Base-by-base conservation (phyloP, 2,797 vertebrate species). In the Bradypodion ventrale region DNA sequence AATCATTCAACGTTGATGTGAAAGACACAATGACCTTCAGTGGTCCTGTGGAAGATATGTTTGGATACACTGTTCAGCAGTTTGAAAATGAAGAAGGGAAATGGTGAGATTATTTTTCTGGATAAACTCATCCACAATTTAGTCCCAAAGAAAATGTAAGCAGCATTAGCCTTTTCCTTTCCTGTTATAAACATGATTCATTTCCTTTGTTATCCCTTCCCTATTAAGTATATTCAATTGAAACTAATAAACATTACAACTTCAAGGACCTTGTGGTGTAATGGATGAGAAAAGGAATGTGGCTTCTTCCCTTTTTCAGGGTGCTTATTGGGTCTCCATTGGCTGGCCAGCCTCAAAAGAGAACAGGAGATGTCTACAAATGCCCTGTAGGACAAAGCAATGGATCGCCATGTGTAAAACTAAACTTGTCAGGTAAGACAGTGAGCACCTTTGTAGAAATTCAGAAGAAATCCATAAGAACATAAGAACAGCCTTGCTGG, bases 1-100 rank as follows among this genome's bases (percentile, higher is more conserved):
- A 84, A 56, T 94, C 96, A 89, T 99, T 99, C 89, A 99, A 99
- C 10, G 97, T 99, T 90, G 98, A 99, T 85, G 97, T 99, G 93
- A 99, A 99, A 93, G 98, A 98, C 70, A 94, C 95, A 0, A 82
- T 99, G 96, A 98, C 96, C 0, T 99, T 99, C 93, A 96, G 85
- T 8, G 98, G 98, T 0, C 96, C 98, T 0, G 92, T 98, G 92
- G 98, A 98, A 79, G 98, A 99, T 90, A 97, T 99, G 98, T 99
- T 99, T 0, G 98, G 98, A 35, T 99, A 99, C 90, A 97, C 98
- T 0, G 98, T 99, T 81, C 98, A 99, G 90, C 98, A 99, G 87
- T 99, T 99, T 93, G 97, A 98, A 96, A 99, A 99, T 88, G 97
- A 96, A 56, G 98, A 99, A 88, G 98, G 98, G 75, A 99, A 99